Conservation (phyloP, 2,888 invertebrate species). For the Lasioglossum malachurum region DNA sequence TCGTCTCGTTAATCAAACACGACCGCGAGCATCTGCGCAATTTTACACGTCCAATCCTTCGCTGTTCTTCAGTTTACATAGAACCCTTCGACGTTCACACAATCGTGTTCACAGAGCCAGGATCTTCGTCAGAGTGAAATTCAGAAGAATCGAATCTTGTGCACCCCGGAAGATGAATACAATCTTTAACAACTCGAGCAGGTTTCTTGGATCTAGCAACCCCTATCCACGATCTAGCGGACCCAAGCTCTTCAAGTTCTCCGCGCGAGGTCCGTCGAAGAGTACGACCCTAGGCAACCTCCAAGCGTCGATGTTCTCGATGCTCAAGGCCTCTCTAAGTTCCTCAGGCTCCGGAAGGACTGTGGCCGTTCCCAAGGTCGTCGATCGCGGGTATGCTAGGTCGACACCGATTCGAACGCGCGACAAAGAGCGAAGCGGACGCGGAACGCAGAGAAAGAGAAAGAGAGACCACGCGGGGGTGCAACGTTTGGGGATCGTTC, state of each 20-base stretch:
- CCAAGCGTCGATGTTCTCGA: neutral
- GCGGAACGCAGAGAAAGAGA: neutral
- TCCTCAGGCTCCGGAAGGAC: neutral
- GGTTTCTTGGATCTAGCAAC: slow-evolving; percentile 1
- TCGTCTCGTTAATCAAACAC: slow-evolving; percentile 6
- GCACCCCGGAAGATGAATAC: neutral
- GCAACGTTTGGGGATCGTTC: slow-evolving; percentile 19
- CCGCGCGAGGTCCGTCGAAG: neutral
- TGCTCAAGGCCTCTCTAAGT: neutral
- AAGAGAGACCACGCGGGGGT: neutral
- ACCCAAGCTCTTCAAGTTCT: neutral
- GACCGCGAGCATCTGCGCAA: neutral
- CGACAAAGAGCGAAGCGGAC: neutral
- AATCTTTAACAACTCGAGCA: neutral
- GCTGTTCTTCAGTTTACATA: neutral
- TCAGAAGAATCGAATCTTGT: neutral
- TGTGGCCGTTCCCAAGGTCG: neutral
- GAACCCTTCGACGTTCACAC: neutral
- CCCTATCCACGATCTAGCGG: neutral
- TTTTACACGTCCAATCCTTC: neutral
- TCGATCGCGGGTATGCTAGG: no score
- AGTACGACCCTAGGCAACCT: neutral
- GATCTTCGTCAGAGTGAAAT: neutral
- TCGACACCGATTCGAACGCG: neutral
- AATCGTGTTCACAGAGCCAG: neutral